Evolutionary conservation across 1,140 invertebrate species (phyloP), one percentile per base, ranked within the genome.

Genomic region (Leptinotarsa undecemlineata): DNA sequence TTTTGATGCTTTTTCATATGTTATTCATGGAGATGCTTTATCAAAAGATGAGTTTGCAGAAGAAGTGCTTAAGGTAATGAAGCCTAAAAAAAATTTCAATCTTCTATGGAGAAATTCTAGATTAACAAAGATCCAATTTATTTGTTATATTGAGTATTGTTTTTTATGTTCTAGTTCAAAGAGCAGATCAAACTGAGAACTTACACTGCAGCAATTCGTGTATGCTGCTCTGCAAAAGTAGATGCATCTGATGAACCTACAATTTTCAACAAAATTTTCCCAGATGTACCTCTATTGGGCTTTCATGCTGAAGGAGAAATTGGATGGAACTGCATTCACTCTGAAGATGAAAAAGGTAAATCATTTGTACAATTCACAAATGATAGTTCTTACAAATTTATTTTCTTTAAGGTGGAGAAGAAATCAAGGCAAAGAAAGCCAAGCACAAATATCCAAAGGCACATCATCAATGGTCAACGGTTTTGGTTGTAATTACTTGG

Each of bases 211-310:
- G 80, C 74, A 5, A 76, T 81, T 69, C 68, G 79, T 23, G 68
- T 81, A 61, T 80, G 77, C 71, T 82, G 80, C 71, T 70, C 75
- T n/a, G 77, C 71, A 20, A 81, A 79, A 73, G 64, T 48, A n/a
- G 57, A 74, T 57, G 76, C 78, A 71, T 71, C 75, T 26, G 75
- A 77, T 20, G 79, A 78, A 68, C 61, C 76, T 0, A n/a, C 66
- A 4, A 60, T 80, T 21, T 82, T 82, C 66, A 75, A 77, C 66
- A 75, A 76, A 76, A 23, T 78, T 60, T 82, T 82, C 69, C 81
- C 81, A 21, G 61, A 70, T 61, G 75, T 77, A 48, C 77, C 78
- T 14, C 26, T 80, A 13, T 61, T 82, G 33, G 78, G 80, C 5
- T 64, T 80, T 17, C 74, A 80, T 68, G 80, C 73, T 33, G 73